Evolutionary conservation across 2,888 invertebrate species (phyloP), one percentile per base, ranked within the genome.

Genomic region (Unio delphinus): DNA sequence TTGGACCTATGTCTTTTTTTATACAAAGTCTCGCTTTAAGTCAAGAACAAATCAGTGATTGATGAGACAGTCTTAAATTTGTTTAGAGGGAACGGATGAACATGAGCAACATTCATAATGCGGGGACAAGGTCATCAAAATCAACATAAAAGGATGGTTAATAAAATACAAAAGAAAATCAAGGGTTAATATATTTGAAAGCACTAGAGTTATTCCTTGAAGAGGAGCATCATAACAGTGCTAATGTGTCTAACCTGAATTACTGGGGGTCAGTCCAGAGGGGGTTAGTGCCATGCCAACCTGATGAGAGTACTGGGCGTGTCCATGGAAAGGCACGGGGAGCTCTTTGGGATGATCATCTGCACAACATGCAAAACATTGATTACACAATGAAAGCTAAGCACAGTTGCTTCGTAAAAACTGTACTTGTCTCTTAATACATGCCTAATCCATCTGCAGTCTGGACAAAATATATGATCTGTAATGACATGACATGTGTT

Each of bases 291-390:
- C 70, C 82, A 80, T 80, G 72, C 84, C 84, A 65, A 88, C 80
- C 75, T 87, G 87, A 69, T 88, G 88, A 17, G 87, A 85, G 76
- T 89, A 89, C 76, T 87, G 87, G 61, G 82, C 89, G 59, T 88
- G 87, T 66, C 89, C 89, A 78, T 88, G 87, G 75, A 80, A 89
- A 57, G 89, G 89, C 61, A 83, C 82, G 55, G 89, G 89, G 69
- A 89, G 74, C 66, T 83, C 87, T 79, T 77, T 80, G 20, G 84
- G 82, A 8, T 81, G 80, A 73, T 78, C 83, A 69, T 70, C 64
- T 64, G 65, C n/a, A 60, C 54, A 59, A 45, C 45, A 45, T 45
- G 45, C 45, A 45, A 45, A 45, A 45, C 45, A 45, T 45, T 45
- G 45, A 45, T 45, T 45, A 45, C 45, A 45, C 45, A 45, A 45